Conservation (phyloP, 1,140 invertebrate genomes). For the Temnothorax longispinosus region DNA sequence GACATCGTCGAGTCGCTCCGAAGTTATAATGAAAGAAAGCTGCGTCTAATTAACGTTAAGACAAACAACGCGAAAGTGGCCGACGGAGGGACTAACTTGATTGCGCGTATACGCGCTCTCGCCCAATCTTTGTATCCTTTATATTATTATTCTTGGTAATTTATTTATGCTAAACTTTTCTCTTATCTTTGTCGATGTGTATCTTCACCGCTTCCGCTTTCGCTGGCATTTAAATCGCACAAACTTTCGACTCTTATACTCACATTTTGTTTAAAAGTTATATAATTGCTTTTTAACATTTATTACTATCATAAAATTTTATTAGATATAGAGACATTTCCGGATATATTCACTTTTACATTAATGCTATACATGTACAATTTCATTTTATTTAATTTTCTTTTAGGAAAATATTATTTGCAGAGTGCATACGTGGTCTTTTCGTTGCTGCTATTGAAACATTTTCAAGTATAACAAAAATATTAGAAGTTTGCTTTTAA, state of each 20-base stretch:
- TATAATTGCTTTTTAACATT: background rate
- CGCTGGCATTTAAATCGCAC: background rate
- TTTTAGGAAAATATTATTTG: conserved; percentile 5
- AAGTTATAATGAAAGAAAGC: conserved; percentile 70
- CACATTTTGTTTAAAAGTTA: background rate
- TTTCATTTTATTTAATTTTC: background rate
- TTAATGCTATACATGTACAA: background rate
- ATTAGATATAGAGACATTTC: background rate
- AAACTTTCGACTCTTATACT: background rate
- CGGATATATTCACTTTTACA: background rate
- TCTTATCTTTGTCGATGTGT: conserved; percentile 20
- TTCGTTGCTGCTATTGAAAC: background rate
- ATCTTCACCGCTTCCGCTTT: background rate
- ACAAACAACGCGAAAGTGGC: conserved; percentile 61
- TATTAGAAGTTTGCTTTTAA: conserved; percentile 21
- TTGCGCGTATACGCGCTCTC: conserved; percentile 22
- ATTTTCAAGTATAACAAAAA: conserved; percentile 31
- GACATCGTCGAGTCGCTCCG: conserved; percentile 39
- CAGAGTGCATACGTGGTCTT: background rate
- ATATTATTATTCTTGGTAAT: conserved; percentile 44
- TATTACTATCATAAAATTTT: background rate
- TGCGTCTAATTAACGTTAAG: conserved; percentile 71
- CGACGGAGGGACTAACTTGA: conserved; percentile 26
- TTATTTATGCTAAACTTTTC: conserved; percentile 51
- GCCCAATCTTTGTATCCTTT: conserved; percentile 1